Evolutionary conservation across 2,113 vertebrate genomes (phyloP).

Genomic region (Nettapus auritus): DNA sequence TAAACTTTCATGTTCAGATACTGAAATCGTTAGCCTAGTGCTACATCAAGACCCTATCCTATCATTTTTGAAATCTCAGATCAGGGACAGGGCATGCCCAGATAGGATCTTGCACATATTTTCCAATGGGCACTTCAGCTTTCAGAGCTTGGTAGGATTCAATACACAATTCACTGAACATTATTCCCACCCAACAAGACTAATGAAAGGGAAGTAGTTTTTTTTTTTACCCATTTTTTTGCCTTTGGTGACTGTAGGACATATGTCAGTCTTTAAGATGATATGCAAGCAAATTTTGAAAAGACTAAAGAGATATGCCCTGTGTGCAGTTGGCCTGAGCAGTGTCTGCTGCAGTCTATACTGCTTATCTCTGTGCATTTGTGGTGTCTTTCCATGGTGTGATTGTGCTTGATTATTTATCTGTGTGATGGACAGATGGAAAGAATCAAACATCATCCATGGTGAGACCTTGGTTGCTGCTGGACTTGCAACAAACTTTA

Average conservation of each 20-base stretch:
- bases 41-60: background rate
- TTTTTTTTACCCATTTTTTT: background rate
- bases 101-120: background rate
- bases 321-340: background rate
- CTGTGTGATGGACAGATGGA: constrained; percentile 13
- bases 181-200: background rate
- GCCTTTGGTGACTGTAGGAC: background rate
- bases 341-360: background rate
- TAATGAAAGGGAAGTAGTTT: background rate
- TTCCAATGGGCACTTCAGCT: background rate
- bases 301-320: background rate
- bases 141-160: background rate
- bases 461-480: background rate
- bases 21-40: background rate
- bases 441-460: background rate
- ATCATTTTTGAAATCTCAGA: background rate
- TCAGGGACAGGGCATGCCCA: fast-evolving
- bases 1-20: background rate
- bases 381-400: background rate
- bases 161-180: background rate
- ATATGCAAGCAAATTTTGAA: background rate
- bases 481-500: background rate
- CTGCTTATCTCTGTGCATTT: background rate
- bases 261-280: background rate
- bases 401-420: constrained; percentile 5